Conservation (phyloP, 2,888 invertebrate species). For the Herminia tarsipennalis region DNA sequence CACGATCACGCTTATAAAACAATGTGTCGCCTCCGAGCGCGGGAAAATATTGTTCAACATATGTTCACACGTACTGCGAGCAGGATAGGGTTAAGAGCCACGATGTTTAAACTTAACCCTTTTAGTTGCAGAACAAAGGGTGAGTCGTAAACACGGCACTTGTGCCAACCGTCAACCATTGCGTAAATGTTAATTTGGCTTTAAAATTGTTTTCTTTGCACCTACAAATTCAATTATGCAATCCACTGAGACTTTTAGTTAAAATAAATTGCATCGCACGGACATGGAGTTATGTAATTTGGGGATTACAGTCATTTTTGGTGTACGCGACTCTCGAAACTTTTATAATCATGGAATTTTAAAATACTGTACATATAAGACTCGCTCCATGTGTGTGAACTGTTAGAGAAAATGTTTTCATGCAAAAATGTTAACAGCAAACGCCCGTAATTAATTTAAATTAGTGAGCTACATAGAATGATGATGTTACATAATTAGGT, state of each 20-base stretch:
- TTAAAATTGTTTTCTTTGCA: conserved; percentile 59
- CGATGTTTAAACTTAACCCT: conserved; percentile 71
- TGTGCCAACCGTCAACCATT: conserved; percentile 47
- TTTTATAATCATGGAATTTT: conserved; percentile 31
- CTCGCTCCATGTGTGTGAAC: background rate
- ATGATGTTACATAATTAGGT: too few species aligned
- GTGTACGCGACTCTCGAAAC: conserved; percentile 9
- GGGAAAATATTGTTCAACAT: conserved; percentile 55
- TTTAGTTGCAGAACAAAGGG: conserved; percentile 70
- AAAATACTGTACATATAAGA: conserved; percentile 6
- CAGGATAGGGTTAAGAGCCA: conserved; percentile 59
- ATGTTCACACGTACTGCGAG: conserved; percentile 53
- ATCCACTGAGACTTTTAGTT: conserved; percentile 44
- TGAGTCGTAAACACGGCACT: conserved; percentile 54
- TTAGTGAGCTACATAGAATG: too few species aligned
- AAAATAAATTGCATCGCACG: conserved; percentile 47
- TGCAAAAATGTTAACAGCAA: background rate
- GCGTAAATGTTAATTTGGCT: conserved; percentile 61
- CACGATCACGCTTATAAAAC: conserved; percentile 41
- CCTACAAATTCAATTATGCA: conserved; percentile 53
- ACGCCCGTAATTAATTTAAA: too few species aligned
- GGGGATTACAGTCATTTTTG: conserved; percentile 17
- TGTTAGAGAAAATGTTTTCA: conserved; percentile 3
- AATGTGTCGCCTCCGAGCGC: conserved; percentile 40
- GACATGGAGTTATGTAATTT: conserved; percentile 19